Evolutionary conservation across 1,140 invertebrate species (phyloP).

Genomic region (Drosophila pruinosa): DNA sequence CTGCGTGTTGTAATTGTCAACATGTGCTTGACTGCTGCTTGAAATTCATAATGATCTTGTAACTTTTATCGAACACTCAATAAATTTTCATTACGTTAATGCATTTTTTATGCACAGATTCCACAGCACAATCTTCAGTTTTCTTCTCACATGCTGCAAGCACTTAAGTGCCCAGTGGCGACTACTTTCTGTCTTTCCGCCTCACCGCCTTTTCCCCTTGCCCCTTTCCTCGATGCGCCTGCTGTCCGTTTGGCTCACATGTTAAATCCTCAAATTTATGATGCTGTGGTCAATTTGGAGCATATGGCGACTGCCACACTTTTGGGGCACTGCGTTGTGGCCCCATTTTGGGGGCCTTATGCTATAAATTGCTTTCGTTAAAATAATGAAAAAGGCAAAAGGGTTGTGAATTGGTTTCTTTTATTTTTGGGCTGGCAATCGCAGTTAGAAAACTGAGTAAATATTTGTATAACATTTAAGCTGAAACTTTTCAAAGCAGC

Average conservation of each 20-base stretch:
- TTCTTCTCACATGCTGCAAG: neutral
- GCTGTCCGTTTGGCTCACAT: conserved; percentile 31
- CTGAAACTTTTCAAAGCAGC: neutral
- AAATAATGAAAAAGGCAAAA: conserved; percentile 36
- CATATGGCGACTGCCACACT: conserved; percentile 58
- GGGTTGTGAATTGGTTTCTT: conserved; percentile 53
- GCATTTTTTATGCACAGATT: conserved; percentile 71
- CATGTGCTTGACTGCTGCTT: conserved; percentile 3
- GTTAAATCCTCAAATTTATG: conserved; percentile 76
- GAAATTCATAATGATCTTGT: conserved; percentile 62
- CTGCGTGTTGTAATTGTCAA: conserved; percentile 46
- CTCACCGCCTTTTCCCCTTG: neutral
- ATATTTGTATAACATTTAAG: neutral
- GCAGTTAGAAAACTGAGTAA: neutral
- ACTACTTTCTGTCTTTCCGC: neutral
- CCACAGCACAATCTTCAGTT: neutral
- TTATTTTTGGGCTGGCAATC: neutral
- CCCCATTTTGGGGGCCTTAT: conserved; percentile 39
- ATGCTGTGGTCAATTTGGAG: conserved; percentile 74
- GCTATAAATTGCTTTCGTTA: conserved; percentile 61
- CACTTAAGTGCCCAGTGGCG: conserved; percentile 22
- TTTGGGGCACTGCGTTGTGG: conserved; percentile 28
- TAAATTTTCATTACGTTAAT: conserved; percentile 80
- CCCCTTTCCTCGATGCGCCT: no score
- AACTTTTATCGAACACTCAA: conserved; percentile 69